These are phyloP conservation scores for Mya arenaria DNA, from an alignment of 1,140 invertebrate species.

Conservation along the genomic window DNA sequence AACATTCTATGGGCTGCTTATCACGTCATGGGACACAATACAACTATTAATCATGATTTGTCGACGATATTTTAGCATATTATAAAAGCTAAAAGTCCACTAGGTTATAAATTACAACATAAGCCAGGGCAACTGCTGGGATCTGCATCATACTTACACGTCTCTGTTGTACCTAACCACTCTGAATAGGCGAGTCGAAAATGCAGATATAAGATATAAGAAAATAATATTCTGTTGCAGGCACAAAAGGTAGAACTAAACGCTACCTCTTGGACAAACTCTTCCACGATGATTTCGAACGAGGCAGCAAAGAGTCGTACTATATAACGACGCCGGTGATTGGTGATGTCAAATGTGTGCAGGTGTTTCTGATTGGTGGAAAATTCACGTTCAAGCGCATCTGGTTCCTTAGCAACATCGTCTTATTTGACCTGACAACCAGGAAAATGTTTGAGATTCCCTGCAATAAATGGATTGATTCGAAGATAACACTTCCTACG, in stretches of 20 bases:
- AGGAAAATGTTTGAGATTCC: constrained; percentile 34
- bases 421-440: constrained; percentile 37
- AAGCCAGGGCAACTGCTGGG: too few relatives aligned
- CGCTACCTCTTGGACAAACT: constrained; percentile 38
- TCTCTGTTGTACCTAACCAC: too few relatives aligned
- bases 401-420: constrained; percentile 51
- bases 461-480: constrained; percentile 35
- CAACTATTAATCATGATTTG: too few relatives aligned
- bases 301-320: constrained; percentile 50
- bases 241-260: constrained; percentile 46
- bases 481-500: constrained; percentile 31
- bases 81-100: too few relatives aligned
- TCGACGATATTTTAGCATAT: too few relatives aligned
- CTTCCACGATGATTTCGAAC: constrained; percentile 50
- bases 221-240: too few relatives aligned
- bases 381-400: constrained; percentile 12
- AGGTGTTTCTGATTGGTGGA: constrained; percentile 48
- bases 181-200: too few relatives aligned
- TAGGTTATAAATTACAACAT: too few relatives aligned
- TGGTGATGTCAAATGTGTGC: constrained; percentile 41
- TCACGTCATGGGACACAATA: too few relatives aligned
- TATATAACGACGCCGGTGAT: constrained; percentile 35
- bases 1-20: too few relatives aligned
- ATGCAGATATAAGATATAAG: too few relatives aligned
- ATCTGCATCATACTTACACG: too few relatives aligned